Evolutionary conservation across 1,140 invertebrate genomes (phyloP).

Genomic region (Ditylenchus dipsaci): DNA sequence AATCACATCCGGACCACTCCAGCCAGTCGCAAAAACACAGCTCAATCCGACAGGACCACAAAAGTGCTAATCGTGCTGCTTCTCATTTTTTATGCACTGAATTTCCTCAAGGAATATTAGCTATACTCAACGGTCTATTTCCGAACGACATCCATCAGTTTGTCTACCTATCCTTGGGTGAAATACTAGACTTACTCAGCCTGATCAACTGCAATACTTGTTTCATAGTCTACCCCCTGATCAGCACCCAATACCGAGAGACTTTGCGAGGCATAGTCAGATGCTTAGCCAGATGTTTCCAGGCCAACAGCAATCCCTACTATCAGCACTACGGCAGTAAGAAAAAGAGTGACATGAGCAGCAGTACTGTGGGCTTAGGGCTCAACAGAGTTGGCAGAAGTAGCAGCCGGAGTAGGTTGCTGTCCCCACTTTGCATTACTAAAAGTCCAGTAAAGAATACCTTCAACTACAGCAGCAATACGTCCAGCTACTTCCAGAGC

Average conservation of each 20-base stretch:
- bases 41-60: constrained; percentile 42
- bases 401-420: neutral
- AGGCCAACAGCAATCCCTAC: neutral
- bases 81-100: constrained; percentile 36
- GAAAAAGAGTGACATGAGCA: neutral
- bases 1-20: constrained; percentile 44
- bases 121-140: constrained; percentile 43
- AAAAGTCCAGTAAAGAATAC: neutral
- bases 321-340: neutral
- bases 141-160: constrained; percentile 50
- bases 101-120: constrained; percentile 41
- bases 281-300: neutral
- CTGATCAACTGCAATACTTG: constrained; percentile 48
- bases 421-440: neutral
- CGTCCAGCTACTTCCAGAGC: no score
- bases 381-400: neutral
- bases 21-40: constrained; percentile 22
- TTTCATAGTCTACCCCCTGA: constrained; percentile 42
- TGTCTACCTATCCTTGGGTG: constrained; percentile 43
- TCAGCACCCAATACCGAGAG: neutral
- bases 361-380: neutral
- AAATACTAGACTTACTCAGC: constrained; percentile 39
- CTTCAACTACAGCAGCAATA: neutral
- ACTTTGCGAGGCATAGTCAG: neutral
- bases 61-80: constrained; percentile 42